Evolutionary conservation across 2,888 invertebrate genomes (phyloP), one percentile per base, ranked within the genome.

Genomic region (Pycnomerus fuliginosus): DNA sequence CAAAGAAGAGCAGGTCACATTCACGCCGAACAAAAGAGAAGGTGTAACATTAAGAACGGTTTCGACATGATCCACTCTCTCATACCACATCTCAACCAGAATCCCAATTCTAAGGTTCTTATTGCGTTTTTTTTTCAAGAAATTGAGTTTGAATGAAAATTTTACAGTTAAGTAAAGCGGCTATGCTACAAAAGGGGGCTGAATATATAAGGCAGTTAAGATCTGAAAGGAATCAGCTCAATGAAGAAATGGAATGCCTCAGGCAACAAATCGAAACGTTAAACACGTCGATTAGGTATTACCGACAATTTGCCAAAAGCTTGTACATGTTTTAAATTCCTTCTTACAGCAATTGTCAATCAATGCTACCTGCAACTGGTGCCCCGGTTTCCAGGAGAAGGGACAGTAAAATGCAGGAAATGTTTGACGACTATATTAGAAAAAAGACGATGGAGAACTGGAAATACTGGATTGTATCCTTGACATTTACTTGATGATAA

Each of bases 391-490:
- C 92, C 11, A 81, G 93, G 55, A 90, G 92, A 64, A 82, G 91
- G 59, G 89, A 88, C 22, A 90, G 87, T 64, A 89, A 90, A 66
- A 87, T 96, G 80, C 87, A 88, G 60, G 93, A 94, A 74, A 87
- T 95, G 83, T 96, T 93, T 73, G 89, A 92, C 57, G 85, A 90
- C 17, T 95, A 95, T 75, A 91, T 97, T 29, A 81, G 86, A 55
- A 82, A 79, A 59, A 78, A 93, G 46, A 95, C 95, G 11, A 79
- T 86, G 69, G 86, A 87, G 65, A 93, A 94, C 74, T 97, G 96
- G 96, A 96, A 94, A 76, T 97, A 95, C 76, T 97, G 95, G 94
- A 92, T 97, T 77, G 95, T 95, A 92, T 85, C 84, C 84, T 84
- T 84, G 79, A 47, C 39, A 2, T 11, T 33, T 20, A 2, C 10